Percentiles rank a stretch among this genome's conserved stretches.
These are phyloP conservation scores for Andrena chrysosceles DNA, from an alignment of 2,888 invertebrate genomes.

Conservation along the genomic window DNA sequence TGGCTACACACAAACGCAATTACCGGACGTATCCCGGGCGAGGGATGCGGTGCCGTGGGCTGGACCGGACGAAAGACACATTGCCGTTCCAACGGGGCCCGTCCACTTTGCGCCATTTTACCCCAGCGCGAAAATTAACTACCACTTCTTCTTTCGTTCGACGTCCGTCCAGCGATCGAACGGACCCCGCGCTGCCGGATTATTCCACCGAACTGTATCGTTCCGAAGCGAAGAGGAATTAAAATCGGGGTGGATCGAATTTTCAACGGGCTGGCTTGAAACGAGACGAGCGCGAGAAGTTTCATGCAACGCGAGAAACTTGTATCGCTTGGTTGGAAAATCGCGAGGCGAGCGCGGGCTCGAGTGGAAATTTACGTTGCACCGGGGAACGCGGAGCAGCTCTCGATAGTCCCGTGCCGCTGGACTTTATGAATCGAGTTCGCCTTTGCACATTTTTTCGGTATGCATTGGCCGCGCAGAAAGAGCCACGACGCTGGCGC, in stretches of 20 bases:
- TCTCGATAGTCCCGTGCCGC: not conserved
- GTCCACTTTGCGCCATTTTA: conserved; percentile 48
- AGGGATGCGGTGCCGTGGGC: conserved; percentile 38
- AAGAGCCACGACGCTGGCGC: conserved; percentile 18
- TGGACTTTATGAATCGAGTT: conserved; percentile 14
- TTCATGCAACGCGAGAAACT: not conserved
- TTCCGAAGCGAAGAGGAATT: conserved; percentile 2
- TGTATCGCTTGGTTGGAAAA: not conserved
- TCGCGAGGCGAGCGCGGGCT: conserved; percentile 6
- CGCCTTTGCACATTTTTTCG: conserved; percentile 41
- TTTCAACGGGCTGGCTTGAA: conserved; percentile 3
- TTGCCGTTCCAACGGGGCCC: conserved; percentile 58
- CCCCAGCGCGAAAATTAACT: conserved; percentile 65
- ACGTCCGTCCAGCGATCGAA: not conserved
- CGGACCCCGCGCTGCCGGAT: not conserved
- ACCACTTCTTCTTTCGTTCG: conserved; percentile 24
- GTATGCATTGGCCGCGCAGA: conserved; percentile 34
- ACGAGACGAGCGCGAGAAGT: conserved; percentile 10
- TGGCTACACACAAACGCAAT: conserved; percentile 81
- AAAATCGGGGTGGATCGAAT: conserved; percentile 28
- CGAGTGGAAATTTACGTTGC: conserved; percentile 35
- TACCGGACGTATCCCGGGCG: conserved; percentile 73
- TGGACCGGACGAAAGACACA: conserved; percentile 69
- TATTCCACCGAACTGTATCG: not conserved
- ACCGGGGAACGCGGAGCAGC: not conserved